Conservation (phyloP, 2,797 vertebrate species). For the Hemibagrus guttatus region DNA sequence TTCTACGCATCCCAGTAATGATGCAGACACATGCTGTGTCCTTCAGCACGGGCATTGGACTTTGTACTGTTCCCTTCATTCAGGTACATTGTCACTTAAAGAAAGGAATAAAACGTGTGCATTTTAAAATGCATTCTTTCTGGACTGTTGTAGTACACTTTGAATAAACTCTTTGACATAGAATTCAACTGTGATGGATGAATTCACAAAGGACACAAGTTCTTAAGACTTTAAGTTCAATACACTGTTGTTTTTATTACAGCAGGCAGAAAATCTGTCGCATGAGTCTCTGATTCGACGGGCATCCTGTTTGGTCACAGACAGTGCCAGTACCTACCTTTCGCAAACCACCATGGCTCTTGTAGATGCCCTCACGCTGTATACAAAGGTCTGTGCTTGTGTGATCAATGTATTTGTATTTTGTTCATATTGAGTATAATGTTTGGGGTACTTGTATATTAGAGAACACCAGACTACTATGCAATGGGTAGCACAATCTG, state of each 20-base stretch:
- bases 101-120: background rate
- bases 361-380: conserved; percentile 86
- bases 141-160: background rate
- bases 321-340: conserved; percentile 89
- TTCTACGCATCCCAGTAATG: conserved; percentile 52
- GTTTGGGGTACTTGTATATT: background rate
- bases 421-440: background rate
- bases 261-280: conserved; percentile 83
- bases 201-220: background rate
- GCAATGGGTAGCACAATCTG: background rate
- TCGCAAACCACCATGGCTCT: conserved; percentile 90
- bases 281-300: conserved; percentile 87
- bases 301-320: conserved; percentile 88
- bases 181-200: background rate
- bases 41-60: conserved; percentile 60
- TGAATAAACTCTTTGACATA: background rate
- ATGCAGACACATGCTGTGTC: conserved; percentile 51
- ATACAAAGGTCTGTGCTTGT: conserved; percentile 80
- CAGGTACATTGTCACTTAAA: conserved; percentile 60
- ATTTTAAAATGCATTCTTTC: too few relatives aligned
- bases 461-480: background rate
- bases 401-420: background rate
- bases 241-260: conserved; percentile 27
- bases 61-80: conserved; percentile 74
- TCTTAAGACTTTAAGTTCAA: background rate